Evolutionary conservation across 2,113 vertebrate genomes (phyloP).

Genomic region (Ptychochromis oligacanthus): DNA sequence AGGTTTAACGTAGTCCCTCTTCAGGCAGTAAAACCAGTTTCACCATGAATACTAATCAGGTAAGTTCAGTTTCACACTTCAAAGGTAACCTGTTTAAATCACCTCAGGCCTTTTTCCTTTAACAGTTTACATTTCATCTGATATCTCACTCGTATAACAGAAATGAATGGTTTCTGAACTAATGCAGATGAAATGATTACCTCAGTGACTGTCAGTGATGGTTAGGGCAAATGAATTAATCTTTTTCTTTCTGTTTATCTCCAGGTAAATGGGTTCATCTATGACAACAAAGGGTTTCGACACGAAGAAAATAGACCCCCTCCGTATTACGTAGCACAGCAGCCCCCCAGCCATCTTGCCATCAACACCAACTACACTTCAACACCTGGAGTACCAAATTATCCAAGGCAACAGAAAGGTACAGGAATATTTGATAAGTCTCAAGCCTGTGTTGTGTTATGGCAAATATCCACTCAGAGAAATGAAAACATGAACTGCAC

Average conservation of each 20-base stretch:
- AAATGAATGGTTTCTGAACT: not conserved
- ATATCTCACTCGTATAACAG: not conserved
- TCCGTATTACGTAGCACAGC: not conserved
- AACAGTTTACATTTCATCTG: rapidly evolving
- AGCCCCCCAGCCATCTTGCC: slow-evolving; percentile 16
- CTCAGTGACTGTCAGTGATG: not conserved
- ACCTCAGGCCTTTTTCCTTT: not conserved
- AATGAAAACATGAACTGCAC: not conserved
- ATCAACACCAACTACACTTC: slow-evolving; percentile 62
- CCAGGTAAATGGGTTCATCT: slow-evolving; percentile 38
- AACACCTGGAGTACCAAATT: not conserved
- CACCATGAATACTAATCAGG: slow-evolving; percentile 45
- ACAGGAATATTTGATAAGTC: not conserved
- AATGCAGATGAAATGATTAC: not conserved
- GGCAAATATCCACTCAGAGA: not conserved
- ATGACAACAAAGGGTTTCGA: slow-evolving; percentile 69
- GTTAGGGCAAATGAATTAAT: not conserved
- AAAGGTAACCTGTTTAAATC: not conserved
- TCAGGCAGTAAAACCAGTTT: not conserved
- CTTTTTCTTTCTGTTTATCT: not conserved
- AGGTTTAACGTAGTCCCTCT: not conserved
- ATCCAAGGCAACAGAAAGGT: slow-evolving; percentile 34
- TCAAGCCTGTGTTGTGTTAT: not conserved
- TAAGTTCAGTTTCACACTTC: not conserved
- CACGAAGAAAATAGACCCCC: slow-evolving; percentile 44